phyloP scores from a whole-genome alignment of 1,140 invertebrate genomes.

The Chironomus tepperi region DNA sequence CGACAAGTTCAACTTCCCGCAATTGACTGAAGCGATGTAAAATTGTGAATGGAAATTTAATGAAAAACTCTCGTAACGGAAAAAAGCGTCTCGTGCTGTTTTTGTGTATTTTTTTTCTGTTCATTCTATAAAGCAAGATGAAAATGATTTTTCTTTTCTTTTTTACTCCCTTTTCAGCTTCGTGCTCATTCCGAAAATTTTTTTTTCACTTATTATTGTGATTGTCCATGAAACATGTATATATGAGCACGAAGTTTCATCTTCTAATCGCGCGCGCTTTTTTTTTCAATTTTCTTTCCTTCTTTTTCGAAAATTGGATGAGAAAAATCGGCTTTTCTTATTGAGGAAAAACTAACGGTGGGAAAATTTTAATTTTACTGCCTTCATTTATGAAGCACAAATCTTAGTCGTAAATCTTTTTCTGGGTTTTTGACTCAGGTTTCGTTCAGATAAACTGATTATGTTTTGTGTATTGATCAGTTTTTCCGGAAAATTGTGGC shows the following conservation, averaged over 20 bases:
- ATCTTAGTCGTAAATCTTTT: background rate
- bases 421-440: background rate
- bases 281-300: background rate
- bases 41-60: constrained; percentile 22
- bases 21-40: constrained; percentile 3
- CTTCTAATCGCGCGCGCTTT: background rate
- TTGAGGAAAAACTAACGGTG: too few relatives aligned
- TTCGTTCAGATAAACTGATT: too few relatives aligned
- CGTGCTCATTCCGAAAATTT: background rate
- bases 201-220: background rate
- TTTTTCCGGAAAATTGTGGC: too few relatives aligned
- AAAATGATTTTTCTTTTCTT: background rate
- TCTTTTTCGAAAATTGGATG: background rate
- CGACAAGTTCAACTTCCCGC: background rate
- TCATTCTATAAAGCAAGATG: too few relatives aligned
- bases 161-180: background rate
- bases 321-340: background rate
- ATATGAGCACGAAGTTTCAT: background rate
- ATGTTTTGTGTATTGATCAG: too few relatives aligned
- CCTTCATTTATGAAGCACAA: too few relatives aligned
- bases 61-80: constrained; percentile 13
- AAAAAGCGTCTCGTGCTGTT: constrained; percentile 10
- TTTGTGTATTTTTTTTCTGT: background rate
- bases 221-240: background rate
- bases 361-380: too few relatives aligned